Base-by-base conservation (phyloP, 2,888 invertebrate species). In the Malacosoma neustria region DNA sequence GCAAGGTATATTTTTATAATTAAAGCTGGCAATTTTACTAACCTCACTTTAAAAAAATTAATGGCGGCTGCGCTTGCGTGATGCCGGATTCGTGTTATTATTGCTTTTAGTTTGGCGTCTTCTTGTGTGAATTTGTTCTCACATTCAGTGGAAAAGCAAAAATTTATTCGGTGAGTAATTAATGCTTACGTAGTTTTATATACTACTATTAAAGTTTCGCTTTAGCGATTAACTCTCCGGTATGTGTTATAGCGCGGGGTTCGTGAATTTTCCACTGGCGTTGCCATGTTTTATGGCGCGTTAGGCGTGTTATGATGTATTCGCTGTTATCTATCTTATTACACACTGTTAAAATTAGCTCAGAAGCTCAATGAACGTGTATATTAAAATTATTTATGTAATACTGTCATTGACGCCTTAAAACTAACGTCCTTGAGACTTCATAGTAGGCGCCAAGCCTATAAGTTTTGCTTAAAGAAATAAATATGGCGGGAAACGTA, bases 41-140 rank as follows among this genome's bases (percentile, higher is more conserved):
- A 66, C 62, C 62, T 69, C 62, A 65, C 68, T 67, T 70, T 66
- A n/a, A n/a, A n/a, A n/a, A n/a, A n/a, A n/a, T 66, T 61, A 73
- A 79, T 84, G 84, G 84, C 82, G 81, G 77, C 67, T 72, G 81
- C 84, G 85, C 82, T 79, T 84, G 84, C 84, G 84, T 84, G 82
- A 82, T 82, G 84, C 84, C 84, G 85, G 85, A 69, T 74, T 73
- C 72, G 66, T 80, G 76, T 71, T 80, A 72, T 72, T 77, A 72
- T 71, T 73, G 62, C 72, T 52, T 61, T 52, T 73, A 79, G 67
- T 72, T 74, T 72, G 66, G 82, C 80, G 79, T 82, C 79, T 61
- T 68, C 72, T 70, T 57, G 48, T 60, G 62, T 52, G 56, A 61
- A 56, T 57, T 61, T 58, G 65, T 63, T 59, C 51, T 56, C 55